Evolutionary conservation across 2,888 invertebrate species (phyloP).

Genomic region (Drosophila quinaria): DNA sequence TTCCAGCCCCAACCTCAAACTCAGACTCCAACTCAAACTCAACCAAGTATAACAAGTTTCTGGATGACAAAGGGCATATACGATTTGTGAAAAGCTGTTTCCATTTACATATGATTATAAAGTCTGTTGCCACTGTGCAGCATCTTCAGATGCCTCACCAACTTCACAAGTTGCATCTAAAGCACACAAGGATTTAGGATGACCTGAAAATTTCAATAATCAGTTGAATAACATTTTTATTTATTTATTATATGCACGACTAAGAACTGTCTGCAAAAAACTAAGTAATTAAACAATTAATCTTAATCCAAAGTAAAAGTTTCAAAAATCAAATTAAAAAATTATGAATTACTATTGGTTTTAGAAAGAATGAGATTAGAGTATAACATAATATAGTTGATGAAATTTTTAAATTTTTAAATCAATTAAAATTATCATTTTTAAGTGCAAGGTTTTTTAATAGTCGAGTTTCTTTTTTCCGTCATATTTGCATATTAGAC

Average conservation of each 20-base stretch:
- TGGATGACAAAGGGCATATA: constrained; percentile 55
- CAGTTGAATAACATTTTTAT: neutral
- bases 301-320: too few species aligned
- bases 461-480: neutral
- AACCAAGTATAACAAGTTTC: constrained; percentile 54
- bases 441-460: constrained; percentile 5
- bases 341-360: too few species aligned
- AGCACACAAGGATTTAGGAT: neutral
- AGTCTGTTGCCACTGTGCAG: constrained; percentile 18
- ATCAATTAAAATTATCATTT: too few species aligned
- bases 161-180: neutral
- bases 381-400: neutral
- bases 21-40: neutral
- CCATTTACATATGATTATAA: constrained; percentile 56
- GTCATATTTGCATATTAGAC: constrained; percentile 40
- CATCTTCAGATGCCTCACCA: constrained; percentile 1
- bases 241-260: too few species aligned
- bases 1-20: neutral
- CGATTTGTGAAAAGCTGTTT: constrained; percentile 55
- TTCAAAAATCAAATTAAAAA: too few species aligned
- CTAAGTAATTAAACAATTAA: too few species aligned
- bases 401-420: neutral
- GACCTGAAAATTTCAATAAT: neutral
- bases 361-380: too few species aligned
- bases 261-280: too few species aligned